These are phyloP conservation scores for Eupristina koningsbergeri DNA, from an alignment of 1,140 invertebrate species.

Conservation along the genomic window DNA sequence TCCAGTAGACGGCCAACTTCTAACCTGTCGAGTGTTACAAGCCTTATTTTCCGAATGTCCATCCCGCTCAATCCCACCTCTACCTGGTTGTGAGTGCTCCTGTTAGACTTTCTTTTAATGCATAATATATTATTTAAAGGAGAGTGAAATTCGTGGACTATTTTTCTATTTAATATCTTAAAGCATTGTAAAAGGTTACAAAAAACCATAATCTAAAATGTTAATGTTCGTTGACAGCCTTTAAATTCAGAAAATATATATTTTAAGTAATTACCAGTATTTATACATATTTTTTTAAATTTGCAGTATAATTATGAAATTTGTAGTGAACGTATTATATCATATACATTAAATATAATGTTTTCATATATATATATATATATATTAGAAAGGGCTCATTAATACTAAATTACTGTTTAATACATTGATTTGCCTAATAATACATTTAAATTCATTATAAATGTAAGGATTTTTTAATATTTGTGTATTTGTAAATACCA, in stretches of 20 bases:
- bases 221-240: not conserved
- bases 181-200: too few relatives aligned
- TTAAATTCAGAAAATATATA: not conserved
- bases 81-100: not conserved
- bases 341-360: too few relatives aligned
- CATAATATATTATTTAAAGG: not conserved
- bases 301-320: too few relatives aligned
- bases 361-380: too few relatives aligned
- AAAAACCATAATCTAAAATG: not conserved
- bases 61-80: not conserved
- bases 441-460: too few relatives aligned
- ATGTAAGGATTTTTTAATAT: too few relatives aligned
- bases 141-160: not conserved
- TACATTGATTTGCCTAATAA: too few relatives aligned
- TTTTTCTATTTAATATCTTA: conserved; percentile 19
- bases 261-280: not conserved
- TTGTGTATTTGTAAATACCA: too few relatives aligned
- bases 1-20: conserved; percentile 12
- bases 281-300: not conserved
- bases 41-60: conserved; percentile 3
- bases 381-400: too few relatives aligned
- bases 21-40: conserved; percentile 13
- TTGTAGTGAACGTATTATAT: too few relatives aligned
- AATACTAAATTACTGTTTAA: too few relatives aligned
- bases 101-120: not conserved